A percentile compares a stretch with the other conserved stretches of the same genome.
Conservation (phyloP, 2,113 vertebrate species). For the Sturnus vulgaris region DNA sequence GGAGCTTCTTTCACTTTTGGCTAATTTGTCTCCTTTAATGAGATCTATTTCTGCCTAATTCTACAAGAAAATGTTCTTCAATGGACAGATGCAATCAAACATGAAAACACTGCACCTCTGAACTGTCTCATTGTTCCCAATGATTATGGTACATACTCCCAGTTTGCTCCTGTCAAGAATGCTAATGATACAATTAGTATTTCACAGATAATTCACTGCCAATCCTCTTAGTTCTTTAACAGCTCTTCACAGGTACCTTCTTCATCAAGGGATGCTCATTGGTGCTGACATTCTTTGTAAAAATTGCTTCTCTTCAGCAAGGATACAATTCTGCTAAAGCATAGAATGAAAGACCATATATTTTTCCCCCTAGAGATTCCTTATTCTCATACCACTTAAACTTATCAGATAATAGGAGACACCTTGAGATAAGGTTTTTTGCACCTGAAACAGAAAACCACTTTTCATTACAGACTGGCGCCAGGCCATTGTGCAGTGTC, state of each 20-base stretch:
- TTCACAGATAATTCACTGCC: not conserved
- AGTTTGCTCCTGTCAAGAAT: not conserved
- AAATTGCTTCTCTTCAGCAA: not conserved
- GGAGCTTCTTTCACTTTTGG: not conserved
- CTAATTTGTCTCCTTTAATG: constrained; percentile 3
- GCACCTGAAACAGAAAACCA: not conserved
- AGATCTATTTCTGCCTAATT: constrained; percentile 25
- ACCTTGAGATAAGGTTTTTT: not conserved
- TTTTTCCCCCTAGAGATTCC: not conserved
- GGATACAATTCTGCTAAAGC: not conserved
- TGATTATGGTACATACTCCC: not conserved
- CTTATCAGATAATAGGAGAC: not conserved
- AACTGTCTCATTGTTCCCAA: not conserved
- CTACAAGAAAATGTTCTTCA: not conserved
- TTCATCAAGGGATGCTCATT: not conserved
- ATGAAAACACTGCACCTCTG: not conserved
- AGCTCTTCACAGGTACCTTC: not conserved
- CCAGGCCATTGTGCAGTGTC: not conserved
- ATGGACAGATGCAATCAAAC: constrained; percentile 32
- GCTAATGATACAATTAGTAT: constrained; percentile 29
- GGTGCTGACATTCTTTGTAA: not conserved
- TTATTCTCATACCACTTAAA: not conserved
- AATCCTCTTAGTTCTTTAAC: not conserved
- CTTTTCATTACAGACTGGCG: not conserved
- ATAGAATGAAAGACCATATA: not conserved